Conservation (phyloP, 1,140 invertebrate species). For the Chelonus insularis region DNA sequence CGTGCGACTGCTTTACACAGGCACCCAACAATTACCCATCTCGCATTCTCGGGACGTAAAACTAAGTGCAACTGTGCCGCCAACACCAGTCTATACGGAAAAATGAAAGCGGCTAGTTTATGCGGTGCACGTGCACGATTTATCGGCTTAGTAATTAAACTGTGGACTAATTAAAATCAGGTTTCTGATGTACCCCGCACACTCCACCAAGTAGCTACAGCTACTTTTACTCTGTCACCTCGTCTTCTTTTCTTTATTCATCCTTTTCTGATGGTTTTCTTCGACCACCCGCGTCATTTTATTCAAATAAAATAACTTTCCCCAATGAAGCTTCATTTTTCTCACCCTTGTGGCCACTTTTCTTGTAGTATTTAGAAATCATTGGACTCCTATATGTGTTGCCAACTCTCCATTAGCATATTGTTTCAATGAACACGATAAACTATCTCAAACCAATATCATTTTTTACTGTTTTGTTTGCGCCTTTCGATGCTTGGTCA, state of each 20-base stretch:
- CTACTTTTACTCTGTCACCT: conserved; percentile 25
- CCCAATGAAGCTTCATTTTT: conserved; percentile 10
- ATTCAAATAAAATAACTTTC: too few species aligned
- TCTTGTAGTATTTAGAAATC: conserved; percentile 17
- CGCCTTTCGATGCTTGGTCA: conserved; percentile 54
- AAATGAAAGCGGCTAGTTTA: conserved; percentile 61
- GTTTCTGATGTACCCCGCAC: conserved; percentile 56
- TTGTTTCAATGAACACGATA: conserved; percentile 57
- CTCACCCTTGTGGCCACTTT: not conserved
- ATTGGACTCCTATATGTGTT: not conserved
- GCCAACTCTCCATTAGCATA: conserved; percentile 55
- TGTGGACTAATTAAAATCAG: conserved; percentile 63
- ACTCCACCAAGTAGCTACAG: conserved; percentile 28
- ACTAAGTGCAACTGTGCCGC: conserved; percentile 45
- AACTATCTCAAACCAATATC: conserved; percentile 37
- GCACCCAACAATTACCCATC: conserved; percentile 48
- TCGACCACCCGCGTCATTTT: too few species aligned
- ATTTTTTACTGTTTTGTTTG: conserved; percentile 10
- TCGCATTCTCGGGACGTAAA: conserved; percentile 50
- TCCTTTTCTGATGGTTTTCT: conserved; percentile 7
- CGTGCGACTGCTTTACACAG: conserved; percentile 12
- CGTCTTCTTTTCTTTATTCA: conserved; percentile 6
- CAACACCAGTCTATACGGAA: conserved; percentile 38
- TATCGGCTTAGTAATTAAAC: conserved; percentile 63
- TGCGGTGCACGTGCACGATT: conserved; percentile 62